A percentile compares a stretch with the other conserved stretches of the same genome.
phyloP scores from a whole-genome alignment of 2,797 vertebrate species.

The Hapalemur alaotrensis region DNA sequence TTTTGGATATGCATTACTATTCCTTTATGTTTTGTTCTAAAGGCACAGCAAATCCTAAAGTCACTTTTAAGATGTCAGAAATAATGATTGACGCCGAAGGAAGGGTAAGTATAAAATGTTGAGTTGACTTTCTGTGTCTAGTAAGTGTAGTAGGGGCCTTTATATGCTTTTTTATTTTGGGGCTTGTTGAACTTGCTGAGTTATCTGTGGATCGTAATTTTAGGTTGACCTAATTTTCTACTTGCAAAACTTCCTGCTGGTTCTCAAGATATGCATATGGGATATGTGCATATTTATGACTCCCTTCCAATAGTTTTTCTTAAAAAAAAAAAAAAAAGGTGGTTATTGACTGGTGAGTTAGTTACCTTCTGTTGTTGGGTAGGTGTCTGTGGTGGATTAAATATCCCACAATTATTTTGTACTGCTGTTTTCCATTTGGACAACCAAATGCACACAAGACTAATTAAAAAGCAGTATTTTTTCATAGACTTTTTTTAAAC shows the following conservation, averaged over 20 bases:
- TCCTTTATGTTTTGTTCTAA: constrained; percentile 70
- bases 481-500: neutral
- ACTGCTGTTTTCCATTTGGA: neutral
- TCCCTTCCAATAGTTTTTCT: constrained; percentile 3
- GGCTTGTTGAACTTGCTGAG: neutral
- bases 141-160: neutral
- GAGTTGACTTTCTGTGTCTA: neutral
- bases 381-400: neutral
- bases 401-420: neutral
- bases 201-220: constrained; percentile 8
- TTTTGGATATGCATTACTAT: constrained; percentile 15
- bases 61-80: constrained; percentile 90
- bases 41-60: constrained; percentile 91
- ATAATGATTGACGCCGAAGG: constrained; percentile 85
- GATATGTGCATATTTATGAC: neutral
- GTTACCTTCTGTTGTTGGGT: neutral
- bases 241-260: neutral
- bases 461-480: constrained; percentile 18
- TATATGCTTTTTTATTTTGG: neutral
- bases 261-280: constrained; percentile 13
- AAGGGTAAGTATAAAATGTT: constrained; percentile 82
- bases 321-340: neutral
- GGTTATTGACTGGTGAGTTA: neutral
- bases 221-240: constrained; percentile 42
- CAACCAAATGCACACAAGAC: neutral